Evolutionary conservation across 1,140 invertebrate genomes (phyloP).

Genomic region (Aculops lycopersici): DNA sequence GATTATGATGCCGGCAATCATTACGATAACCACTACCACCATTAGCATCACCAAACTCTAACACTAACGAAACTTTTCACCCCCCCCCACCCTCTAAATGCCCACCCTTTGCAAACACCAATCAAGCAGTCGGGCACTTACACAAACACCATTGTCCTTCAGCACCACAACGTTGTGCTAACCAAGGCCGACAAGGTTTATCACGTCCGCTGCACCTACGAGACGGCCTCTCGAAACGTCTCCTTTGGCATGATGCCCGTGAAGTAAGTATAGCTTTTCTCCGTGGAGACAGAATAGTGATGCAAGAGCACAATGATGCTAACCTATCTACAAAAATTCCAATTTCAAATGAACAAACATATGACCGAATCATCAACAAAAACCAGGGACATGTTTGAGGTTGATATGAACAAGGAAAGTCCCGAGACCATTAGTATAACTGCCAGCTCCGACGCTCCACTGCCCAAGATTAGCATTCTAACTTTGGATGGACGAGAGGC

Average conservation of each 20-base stretch:
- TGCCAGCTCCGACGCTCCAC: constrained; percentile 63
- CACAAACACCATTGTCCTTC: constrained; percentile 68
- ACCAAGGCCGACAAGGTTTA: constrained; percentile 86
- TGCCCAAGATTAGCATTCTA: constrained; percentile 62
- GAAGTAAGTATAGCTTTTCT: constrained; percentile 21
- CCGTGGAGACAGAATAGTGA: background rate
- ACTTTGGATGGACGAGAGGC: constrained; percentile 50
- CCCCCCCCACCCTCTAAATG: too few relatives aligned
- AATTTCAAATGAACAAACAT: too few relatives aligned
- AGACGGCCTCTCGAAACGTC: constrained; percentile 79
- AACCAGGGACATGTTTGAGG: background rate
- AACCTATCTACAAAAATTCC: too few relatives aligned
- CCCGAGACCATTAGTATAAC: constrained; percentile 81
- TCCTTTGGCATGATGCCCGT: constrained; percentile 90
- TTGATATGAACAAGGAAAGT: constrained; percentile 24
- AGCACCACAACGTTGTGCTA: constrained; percentile 81
- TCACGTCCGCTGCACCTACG: constrained; percentile 79
- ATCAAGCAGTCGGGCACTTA: constrained; percentile 50
- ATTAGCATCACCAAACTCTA: too few relatives aligned
- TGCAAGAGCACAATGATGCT: too few relatives aligned
- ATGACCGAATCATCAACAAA: too few relatives aligned
- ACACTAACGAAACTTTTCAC: too few relatives aligned
- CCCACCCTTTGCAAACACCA: too few relatives aligned
- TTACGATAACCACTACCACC: too few relatives aligned
- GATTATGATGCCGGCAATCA: too few relatives aligned